These are phyloP conservation scores for Leucophenga varia DNA, from an alignment of 1,140 invertebrate genomes.

Conservation along the genomic window DNA sequence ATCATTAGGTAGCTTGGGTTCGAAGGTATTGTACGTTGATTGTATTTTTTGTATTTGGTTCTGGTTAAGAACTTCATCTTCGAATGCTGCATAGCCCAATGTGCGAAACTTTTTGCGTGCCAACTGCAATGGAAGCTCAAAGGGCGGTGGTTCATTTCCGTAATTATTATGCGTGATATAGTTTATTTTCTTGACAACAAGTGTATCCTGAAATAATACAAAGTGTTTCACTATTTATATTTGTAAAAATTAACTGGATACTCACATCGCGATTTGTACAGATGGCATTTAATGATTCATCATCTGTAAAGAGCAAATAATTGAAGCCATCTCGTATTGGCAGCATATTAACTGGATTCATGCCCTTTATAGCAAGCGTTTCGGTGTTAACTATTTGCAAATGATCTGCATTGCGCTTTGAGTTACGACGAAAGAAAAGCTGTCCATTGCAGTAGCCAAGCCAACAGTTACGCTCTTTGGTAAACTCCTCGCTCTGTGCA, in stretches of 20 bases:
- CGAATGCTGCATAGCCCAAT: constrained; percentile 71
- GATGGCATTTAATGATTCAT: constrained; percentile 55
- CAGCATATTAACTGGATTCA: constrained; percentile 44
- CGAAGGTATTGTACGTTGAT: constrained; percentile 51
- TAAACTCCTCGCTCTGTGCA: constrained; percentile 75
- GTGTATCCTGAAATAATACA: constrained; percentile 34
- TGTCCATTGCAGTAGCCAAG: constrained; percentile 72
- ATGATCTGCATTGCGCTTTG: constrained; percentile 42
- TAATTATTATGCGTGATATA: constrained; percentile 43
- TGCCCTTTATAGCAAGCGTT: constrained; percentile 41
- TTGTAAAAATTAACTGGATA: neutral
- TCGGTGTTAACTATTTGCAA: constrained; percentile 50
- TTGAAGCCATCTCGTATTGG: constrained; percentile 48
- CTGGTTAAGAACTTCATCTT: constrained; percentile 64
- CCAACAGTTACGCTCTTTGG: constrained; percentile 74
- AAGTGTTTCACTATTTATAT: neutral
- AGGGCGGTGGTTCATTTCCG: constrained; percentile 53
- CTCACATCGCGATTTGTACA: constrained; percentile 53
- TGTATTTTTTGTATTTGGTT: constrained; percentile 54
- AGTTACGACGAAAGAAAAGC: constrained; percentile 47
- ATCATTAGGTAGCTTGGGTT: constrained; percentile 49
- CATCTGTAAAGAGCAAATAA: constrained; percentile 52
- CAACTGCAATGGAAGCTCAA: constrained; percentile 76
- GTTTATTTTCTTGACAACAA: constrained; percentile 50
- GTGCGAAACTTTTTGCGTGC: constrained; percentile 79